Base-by-base conservation (phyloP, 2,797 vertebrate genomes). In the Characodon lateralis region DNA sequence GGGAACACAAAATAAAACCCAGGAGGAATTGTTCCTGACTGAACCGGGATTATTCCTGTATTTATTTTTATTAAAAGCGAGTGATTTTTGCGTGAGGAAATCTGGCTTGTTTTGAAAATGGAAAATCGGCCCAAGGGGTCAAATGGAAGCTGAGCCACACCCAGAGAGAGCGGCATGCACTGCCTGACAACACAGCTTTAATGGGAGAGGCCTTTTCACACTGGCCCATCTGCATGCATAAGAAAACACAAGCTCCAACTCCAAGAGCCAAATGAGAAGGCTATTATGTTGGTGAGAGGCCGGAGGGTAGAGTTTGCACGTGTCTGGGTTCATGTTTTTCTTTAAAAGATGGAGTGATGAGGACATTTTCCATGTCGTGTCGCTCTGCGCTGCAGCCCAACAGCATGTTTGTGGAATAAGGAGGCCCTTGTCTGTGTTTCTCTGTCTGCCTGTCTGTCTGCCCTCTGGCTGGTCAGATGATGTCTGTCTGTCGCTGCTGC, bases 121-220 rank as follows among this genome's bases (percentile, higher is more conserved):
- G 87, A 86, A 92, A 92, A 79, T 3, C 35, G 86, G 85, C 90
- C 90, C 2, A 83, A 88, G 84, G 89, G 90, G 84, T 74, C 85
- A 91, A 92, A 93, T 92, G 92, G 91, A 85, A 83, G 82, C 82
- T 5, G 85, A 77, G 87, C 83, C 91, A 93, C 93, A 93, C 93
- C 92, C 91, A 79, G 87, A 84, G 78, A 2, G 69, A 88, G 88
- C 78, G 66, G 83, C 83, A 41, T 73, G 81, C 77, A 85, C 78
- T 78, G 77, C 48, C 31, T 80, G 2, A 86, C 88, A 91, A 87
- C 89, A 80, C 18, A 55, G 82, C 81, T 85, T 85, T 58, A 85
- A 85, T 31, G 79, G 89, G 88, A 87, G 88, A 88, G 88, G 87
- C 80, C 89, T 81, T 85, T 90, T 92, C 86, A 91, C 89, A 85